These are phyloP conservation scores for Hydroisotoma schaefferi DNA, from an alignment of 2,888 invertebrate genomes.

Conservation along the genomic window DNA sequence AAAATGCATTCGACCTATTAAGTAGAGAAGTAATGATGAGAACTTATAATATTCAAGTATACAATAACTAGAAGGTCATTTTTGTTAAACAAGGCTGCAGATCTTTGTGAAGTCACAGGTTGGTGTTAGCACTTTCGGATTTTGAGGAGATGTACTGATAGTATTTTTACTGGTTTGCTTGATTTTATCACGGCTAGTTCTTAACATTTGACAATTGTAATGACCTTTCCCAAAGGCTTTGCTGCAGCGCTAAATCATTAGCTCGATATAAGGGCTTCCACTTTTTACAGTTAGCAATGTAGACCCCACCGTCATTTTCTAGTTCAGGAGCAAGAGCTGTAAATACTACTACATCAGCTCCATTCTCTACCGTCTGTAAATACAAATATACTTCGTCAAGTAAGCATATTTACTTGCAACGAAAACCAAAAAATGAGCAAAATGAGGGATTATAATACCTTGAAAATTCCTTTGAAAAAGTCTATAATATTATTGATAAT, in stretches of 20 bases:
- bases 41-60: no score
- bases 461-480: neutral
- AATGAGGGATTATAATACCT: neutral
- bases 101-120: no score
- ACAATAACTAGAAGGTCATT: no score
- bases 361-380: conserved; percentile 68
- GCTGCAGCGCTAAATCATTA: conserved; percentile 14
- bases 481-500: neutral
- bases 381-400: conserved; percentile 26
- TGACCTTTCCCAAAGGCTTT: conserved; percentile 25
- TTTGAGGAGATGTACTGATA: no score
- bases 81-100: no score
- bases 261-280: conserved; percentile 16
- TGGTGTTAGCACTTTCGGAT: no score
- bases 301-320: conserved; percentile 50
- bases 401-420: neutral
- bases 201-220: no score
- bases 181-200: no score
- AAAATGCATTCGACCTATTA: no score
- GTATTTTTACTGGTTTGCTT: no score
- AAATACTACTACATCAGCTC: conserved; percentile 72
- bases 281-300: conserved; percentile 19
- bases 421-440: neutral
- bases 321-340: conserved; percentile 70
- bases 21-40: no score